Percentiles rank a stretch among this genome's conserved stretches.
Evolutionary conservation across 2,797 vertebrate species (phyloP).

Genomic region (Pseudochirops cupreus): DNA sequence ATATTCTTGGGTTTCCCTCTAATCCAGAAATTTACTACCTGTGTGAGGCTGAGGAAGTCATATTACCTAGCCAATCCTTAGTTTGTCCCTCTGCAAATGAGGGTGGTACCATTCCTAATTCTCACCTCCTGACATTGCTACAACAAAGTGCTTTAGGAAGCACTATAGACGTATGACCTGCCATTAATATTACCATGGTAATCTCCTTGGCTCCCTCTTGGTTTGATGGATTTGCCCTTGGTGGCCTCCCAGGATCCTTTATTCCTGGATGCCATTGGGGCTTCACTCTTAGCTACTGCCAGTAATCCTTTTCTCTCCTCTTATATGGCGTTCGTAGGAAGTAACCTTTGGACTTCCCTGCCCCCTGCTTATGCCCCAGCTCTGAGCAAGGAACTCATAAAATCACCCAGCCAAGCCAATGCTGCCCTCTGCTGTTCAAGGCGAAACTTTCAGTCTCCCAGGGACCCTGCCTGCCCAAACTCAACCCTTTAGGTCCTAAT

Average conservation of each 20-base stretch:
- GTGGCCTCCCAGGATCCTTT: not conserved
- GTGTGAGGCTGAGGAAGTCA: not conserved
- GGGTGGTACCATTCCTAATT: not conserved
- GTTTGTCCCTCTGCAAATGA: not conserved
- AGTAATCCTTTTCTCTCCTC: not conserved
- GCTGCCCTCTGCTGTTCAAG: not conserved
- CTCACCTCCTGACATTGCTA: not conserved
- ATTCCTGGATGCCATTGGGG: not conserved
- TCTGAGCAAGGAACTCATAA: not conserved
- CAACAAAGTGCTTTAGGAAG: not conserved
- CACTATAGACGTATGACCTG: not conserved
- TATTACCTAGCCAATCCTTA: not conserved
- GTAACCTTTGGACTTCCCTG: not conserved
- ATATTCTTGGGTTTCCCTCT: not conserved
- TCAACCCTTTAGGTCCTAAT: not conserved
- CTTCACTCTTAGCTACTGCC: not conserved
- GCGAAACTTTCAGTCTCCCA: not conserved
- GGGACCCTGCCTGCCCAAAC: not conserved
- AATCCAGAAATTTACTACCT: not conserved
- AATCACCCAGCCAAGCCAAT: not conserved
- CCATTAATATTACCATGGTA: not conserved
- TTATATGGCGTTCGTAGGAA: not conserved
- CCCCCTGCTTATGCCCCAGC: not conserved
- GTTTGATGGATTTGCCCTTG: not conserved
- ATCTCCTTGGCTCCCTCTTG: not conserved